Conservation (phyloP, 2,888 invertebrate species). For the Podabrus alpinus region DNA sequence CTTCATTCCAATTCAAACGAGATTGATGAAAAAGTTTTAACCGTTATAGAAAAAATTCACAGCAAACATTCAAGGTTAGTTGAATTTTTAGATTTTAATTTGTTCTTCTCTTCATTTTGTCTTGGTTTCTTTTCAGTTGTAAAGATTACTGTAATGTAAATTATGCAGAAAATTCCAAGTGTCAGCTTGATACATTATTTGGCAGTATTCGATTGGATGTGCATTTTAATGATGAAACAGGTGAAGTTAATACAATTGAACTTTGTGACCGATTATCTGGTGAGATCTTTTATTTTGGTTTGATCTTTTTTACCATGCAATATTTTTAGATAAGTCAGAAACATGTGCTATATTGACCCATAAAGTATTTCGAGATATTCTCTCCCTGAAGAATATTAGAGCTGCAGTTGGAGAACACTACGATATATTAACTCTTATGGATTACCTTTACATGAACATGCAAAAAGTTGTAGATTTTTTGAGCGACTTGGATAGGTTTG, state of each 20-base stretch:
- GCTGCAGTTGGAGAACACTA: conserved; percentile 28
- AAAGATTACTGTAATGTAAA: conserved; percentile 19
- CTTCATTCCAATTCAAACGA: background rate
- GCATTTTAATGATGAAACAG: conserved; percentile 15
- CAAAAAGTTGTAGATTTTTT: conserved; percentile 23
- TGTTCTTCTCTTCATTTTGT: background rate
- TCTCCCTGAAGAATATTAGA: conserved; percentile 17
- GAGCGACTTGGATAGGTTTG: conserved; percentile 13
- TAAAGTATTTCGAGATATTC: conserved; percentile 15
- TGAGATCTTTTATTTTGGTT: background rate
- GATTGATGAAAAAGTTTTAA: background rate
- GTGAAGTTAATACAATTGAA: conserved; percentile 15
- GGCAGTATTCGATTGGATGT: conserved; percentile 16
- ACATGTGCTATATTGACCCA: background rate
- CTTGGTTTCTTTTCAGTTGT: conserved; percentile 11
- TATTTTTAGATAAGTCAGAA: background rate
- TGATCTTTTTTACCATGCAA: background rate
- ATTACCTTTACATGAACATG: conserved; percentile 32
- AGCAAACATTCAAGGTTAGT: background rate
- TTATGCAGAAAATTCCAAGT: conserved; percentile 5
- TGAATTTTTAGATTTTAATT: background rate
- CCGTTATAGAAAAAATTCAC: background rate
- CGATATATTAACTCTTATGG: conserved; percentile 30
- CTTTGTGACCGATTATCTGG: background rate
- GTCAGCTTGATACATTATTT: conserved; percentile 14